Base-by-base conservation (phyloP, 2,888 invertebrate species). In the Orchesellides sinensis region DNA sequence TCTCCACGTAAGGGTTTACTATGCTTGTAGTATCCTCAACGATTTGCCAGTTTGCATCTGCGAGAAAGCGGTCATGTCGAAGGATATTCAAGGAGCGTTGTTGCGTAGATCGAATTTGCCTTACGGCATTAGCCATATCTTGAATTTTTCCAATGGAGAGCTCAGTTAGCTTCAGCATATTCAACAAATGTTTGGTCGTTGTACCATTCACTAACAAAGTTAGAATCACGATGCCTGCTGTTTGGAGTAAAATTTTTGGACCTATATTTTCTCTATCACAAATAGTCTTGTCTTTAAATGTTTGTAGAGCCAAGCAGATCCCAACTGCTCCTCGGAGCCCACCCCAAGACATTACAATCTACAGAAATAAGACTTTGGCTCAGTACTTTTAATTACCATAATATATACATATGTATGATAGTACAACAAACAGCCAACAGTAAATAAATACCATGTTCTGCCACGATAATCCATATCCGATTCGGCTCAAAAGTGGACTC, bases 301-400 rank as follows among this genome's bases (percentile, higher is more conserved):
- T 92, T 49, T 92, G 91, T 17, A 93, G 89, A 0, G 93, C 92
- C 49, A 93, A 89, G 61, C 92, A 92, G 17, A 93, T 89, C 0
- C 92, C 92, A 6, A 93, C 90, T 0, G 93, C 92, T 1, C 93
- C 93, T 32, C 93, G 89, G 1, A 93, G 89, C 0, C 93, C 93
- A 14, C 93, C 92, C 93, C 93, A 93, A 0, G 92, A 92, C 87
- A 92, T 91, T 2, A 93, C 92, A n/a, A n/a, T n/a, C n/a, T n/a
- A n/a, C n/a, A n/a, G n/a, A n/a, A n/a, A n/a, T n/a, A n/a, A n/a
- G 86, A 92, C 89, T 82, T 27, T 45, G n/a, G 8, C 17, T 10
- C 6, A 35, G 35, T 8, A 35, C 6, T 35, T 5, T 12, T 8
- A 35, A 35, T 8, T 35, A 12, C 35, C 5, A 35, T 35, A 35